Evolutionary conservation across 2,888 invertebrate genomes (phyloP).

Genomic region (Nomada ferruginata): DNA sequence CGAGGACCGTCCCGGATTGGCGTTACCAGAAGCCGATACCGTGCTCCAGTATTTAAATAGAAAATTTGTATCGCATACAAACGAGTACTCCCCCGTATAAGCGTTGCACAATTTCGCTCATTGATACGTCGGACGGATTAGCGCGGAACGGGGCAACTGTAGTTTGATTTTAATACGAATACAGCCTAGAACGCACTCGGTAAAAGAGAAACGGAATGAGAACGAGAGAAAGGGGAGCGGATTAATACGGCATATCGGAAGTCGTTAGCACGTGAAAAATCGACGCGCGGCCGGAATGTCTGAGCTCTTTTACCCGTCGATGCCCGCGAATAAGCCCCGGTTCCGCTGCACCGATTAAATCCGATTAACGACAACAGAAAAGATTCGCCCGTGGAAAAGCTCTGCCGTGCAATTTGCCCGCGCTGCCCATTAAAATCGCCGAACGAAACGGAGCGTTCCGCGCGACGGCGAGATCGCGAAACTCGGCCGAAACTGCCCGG

Average conservation of each 20-base stretch:
- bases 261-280: slow-evolving; percentile 38
- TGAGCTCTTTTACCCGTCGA: not conserved
- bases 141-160: not conserved
- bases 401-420: not conserved
- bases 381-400: not conserved
- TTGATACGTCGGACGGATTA: slow-evolving; percentile 12
- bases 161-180: not conserved
- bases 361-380: slow-evolving; percentile 3
- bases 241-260: slow-evolving; percentile 25
- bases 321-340: not conserved
- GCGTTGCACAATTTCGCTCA: slow-evolving; percentile 14
- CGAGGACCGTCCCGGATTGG: too few species aligned
- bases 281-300: not conserved
- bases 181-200: not conserved
- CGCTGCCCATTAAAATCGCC: too few species aligned
- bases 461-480: too few species aligned
- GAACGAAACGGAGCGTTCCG: too few species aligned
- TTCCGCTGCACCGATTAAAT: slow-evolving; percentile 14
- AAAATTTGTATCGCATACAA: slow-evolving; percentile 27
- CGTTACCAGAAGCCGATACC: not conserved
- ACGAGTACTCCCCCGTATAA: not conserved
- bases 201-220: not conserved
- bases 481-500: not conserved
- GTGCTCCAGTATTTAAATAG: slow-evolving; percentile 10
- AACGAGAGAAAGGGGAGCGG: not conserved